Evolutionary conservation across 2,113 vertebrate genomes (phyloP).

Genomic region (Oxyura jamaicensis): DNA sequence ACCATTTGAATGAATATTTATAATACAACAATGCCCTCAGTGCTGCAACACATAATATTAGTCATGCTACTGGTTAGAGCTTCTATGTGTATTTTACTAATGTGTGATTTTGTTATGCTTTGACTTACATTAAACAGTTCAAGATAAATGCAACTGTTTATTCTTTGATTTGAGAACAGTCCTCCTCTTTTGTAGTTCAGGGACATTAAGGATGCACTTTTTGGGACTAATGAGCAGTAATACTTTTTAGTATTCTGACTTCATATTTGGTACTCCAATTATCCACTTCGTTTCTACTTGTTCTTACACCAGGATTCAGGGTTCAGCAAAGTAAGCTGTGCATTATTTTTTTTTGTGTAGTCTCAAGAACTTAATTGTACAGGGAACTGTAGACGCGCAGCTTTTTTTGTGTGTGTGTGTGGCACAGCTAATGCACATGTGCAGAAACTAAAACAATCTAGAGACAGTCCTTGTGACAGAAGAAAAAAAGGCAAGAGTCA

Average conservation of each 20-base stretch:
- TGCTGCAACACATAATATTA: background rate
- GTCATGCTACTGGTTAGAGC: background rate
- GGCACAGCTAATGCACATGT: rapidly evolving
- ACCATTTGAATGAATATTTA: constrained; percentile 38
- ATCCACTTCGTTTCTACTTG: background rate
- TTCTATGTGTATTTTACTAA: background rate
- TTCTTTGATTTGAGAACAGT: background rate
- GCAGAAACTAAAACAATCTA: background rate
- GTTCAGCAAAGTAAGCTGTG: too few relatives aligned
- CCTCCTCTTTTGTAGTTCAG: background rate
- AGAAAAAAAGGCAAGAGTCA: background rate
- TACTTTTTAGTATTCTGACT: background rate
- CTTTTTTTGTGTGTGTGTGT: background rate
- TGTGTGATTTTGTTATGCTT: background rate
- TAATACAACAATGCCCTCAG: background rate
- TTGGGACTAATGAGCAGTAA: background rate
- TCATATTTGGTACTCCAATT: background rate
- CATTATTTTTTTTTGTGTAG: background rate
- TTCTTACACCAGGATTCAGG: background rate
- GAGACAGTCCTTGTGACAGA: background rate
- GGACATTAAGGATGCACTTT: background rate
- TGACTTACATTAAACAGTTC: background rate
- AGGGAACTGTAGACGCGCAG: background rate
- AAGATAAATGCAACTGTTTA: background rate
- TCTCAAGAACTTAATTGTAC: background rate